Conservation (phyloP, 2,113 vertebrate genomes). For the Phalacrocorax pelagicus region DNA sequence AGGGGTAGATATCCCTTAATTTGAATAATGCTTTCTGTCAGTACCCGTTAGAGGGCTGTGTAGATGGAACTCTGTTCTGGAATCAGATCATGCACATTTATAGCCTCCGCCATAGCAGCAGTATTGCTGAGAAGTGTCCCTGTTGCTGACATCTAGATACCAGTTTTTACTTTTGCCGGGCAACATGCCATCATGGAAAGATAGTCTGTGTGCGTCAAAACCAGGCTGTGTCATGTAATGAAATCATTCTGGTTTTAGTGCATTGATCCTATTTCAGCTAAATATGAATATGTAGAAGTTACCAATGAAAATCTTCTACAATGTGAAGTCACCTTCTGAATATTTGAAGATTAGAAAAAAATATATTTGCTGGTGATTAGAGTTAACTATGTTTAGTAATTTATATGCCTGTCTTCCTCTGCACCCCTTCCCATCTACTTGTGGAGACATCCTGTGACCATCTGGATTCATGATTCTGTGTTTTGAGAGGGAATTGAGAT, state of each 20-base stretch:
- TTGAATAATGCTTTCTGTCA: background rate
- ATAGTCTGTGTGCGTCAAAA: background rate
- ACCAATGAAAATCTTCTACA: background rate
- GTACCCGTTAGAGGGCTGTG: background rate
- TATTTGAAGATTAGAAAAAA: background rate
- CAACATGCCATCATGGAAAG: background rate
- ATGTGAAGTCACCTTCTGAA: background rate
- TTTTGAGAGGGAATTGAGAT: background rate
- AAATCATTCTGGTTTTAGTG: background rate
- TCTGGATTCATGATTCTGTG: background rate
- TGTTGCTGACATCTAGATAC: background rate
- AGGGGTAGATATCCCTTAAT: background rate
- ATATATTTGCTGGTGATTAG: background rate
- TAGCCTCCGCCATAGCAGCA: accelerated
- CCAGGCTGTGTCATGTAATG: background rate
- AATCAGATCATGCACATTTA: background rate
- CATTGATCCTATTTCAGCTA: background rate
- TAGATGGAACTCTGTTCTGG: background rate
- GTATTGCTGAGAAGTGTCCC: background rate
- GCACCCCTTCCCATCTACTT: background rate
- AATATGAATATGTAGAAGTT: background rate
- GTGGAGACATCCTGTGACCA: background rate
- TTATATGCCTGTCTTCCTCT: background rate
- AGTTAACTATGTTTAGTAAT: background rate
- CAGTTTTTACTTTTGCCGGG: background rate